Evolutionary conservation across 2,113 vertebrate species (phyloP), one percentile per base, ranked within the genome.

Genomic region (Herpetotheres cachinnans): DNA sequence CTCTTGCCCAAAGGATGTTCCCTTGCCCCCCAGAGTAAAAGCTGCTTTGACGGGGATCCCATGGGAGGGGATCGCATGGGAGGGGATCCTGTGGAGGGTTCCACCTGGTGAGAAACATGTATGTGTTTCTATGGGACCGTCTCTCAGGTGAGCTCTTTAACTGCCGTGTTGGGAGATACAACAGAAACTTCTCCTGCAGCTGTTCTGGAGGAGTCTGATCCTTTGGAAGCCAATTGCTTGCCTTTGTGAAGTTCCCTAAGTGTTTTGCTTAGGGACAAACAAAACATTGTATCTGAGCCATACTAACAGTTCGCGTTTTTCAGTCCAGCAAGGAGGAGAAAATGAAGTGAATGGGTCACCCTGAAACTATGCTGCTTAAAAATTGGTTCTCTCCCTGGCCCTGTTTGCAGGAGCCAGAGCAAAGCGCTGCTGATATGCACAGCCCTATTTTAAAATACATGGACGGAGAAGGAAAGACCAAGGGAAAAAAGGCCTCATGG

Each of bases 391-490:
- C 19, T 70, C 5, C 9, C 7, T 63, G 82, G 24, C 29, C 29
- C 16, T 63, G n/a, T 20, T 61, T 44, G 49, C 36, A 84, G 81
- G 38, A 77, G 29, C 9, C 54, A 50, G 81, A 72, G 49, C 69
- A 81, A n/a, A 78, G 32, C 58, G 7, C 13, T 72, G 4, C 25
- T 47, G 69, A 16, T 59, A 6, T 69, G 32, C n/a, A 32, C 6
- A 58, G 74, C 17, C 20, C 42, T 72, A 5, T 15, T 76, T 55
- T 42, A n/a, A 86, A 66, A 50, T 2, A 26, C 7, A 7, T 1
- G 10, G n/a, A 5, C 30, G 42, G 24, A 27, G 6, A 2, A 56
- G 66, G 22, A 47, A 62, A 71, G 29, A 13, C 2, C 0, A 3
- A 74, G 62, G 70, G 7, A 38, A 55, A 76, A 40, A 47, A 56